Evolutionary conservation across 2,797 vertebrate species (phyloP), one percentile per base, ranked within the genome.

Genomic region (Myripristis murdjan): DNA sequence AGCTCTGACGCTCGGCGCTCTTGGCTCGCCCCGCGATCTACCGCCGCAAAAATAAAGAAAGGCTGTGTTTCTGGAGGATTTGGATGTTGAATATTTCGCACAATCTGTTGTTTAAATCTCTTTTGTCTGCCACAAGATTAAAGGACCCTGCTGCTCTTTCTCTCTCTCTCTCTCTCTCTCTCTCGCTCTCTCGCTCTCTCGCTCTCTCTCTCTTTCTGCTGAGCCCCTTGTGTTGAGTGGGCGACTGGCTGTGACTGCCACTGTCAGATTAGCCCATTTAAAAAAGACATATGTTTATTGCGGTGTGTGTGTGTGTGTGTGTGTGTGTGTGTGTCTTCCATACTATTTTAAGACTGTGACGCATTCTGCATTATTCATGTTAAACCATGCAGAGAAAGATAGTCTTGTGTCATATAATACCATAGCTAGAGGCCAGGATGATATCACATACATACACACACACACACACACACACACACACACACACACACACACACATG

Each of bases 211-310:
- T 79, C 79, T 71, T 77, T 69, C 79, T 80, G 54, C 73, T 54
- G 59, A 61, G 82, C 82, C 33, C 80, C 58, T 78, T 70, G 77
- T 81, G 74, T 78, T 63, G 90, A 88, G 91, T 92, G 87, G 87
- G 89, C 65, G 85, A 71, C 74, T 70, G n/a, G 70, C 86, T 85
- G 84, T 76, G 82, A 87, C 77, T 81, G 79, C 64, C 81, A 48
- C 81, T 81, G 84, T 86, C 85, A 82, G 89, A 91, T 93, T 90
- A 90, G 73, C 74, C 76, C 61, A 67, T 88, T 87, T 81, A 72
- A 86, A 85, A 81, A 76, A 88, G 82, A 81, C 77, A 79, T 86
- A 84, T 81, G 84, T 84, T 84, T 75, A 73, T 68, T 47, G 51
- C 70, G 48, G 53, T 55, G 58, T 65, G 58, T 67, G 53, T 57